Conservation (phyloP, 2,797 vertebrate species). For the Glyptemys insculpta region DNA sequence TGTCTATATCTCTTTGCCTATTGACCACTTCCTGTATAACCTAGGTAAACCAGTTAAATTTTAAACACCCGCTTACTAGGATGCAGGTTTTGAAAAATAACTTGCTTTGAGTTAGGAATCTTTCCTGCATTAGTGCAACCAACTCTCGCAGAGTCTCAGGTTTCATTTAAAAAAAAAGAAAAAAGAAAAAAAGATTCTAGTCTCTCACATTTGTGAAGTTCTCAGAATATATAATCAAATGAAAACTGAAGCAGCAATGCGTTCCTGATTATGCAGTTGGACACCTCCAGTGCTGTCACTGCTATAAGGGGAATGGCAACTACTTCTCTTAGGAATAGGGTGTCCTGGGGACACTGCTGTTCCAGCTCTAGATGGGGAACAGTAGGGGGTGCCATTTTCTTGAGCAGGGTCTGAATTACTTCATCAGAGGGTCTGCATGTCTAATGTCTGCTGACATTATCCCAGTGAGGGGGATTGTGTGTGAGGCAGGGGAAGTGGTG, state of each 20-base stretch:
- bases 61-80: background rate
- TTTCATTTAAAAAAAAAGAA: background rate
- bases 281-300: background rate
- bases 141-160: background rate
- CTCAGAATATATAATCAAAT: no score
- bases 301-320: background rate
- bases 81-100: background rate
- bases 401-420: no score
- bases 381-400: background rate
- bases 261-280: background rate
- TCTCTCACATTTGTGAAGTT: no score
- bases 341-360: background rate
- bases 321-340: background rate
- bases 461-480: background rate
- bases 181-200: background rate
- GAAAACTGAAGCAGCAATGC: accelerated
- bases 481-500: background rate
- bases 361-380: background rate
- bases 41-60: background rate
- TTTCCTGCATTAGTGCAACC: background rate
- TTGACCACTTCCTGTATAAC: background rate
- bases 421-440: background rate
- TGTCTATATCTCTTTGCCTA: background rate
- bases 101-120: background rate
- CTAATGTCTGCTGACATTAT: background rate